Evolutionary conservation across 2,113 vertebrate genomes (phyloP).

Genomic region (Gracilinanus agilis): DNA sequence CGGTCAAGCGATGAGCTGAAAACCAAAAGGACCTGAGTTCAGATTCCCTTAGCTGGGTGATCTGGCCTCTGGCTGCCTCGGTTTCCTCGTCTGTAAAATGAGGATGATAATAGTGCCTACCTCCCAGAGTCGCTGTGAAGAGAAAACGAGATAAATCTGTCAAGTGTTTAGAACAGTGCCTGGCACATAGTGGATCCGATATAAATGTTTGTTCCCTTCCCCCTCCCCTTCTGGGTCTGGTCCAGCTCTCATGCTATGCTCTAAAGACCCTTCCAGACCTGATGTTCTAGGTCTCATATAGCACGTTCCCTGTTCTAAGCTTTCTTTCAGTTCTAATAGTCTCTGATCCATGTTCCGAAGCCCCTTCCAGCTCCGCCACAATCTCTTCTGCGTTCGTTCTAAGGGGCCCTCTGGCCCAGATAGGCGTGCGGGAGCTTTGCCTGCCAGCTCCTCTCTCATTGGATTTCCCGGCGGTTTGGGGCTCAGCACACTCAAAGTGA

Average conservation of each 20-base stretch:
- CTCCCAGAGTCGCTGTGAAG: slow-evolving; percentile 23
- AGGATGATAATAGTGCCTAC: slow-evolving; percentile 12
- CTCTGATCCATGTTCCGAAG: background rate
- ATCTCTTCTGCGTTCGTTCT: background rate
- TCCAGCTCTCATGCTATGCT: background rate
- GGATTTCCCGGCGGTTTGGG: background rate
- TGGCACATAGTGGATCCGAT: background rate
- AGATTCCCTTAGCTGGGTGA: background rate
- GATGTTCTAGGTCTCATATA: no score
- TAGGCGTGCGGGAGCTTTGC: no score
- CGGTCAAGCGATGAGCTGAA: no score
- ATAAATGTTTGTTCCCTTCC: background rate
- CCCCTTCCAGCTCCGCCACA: background rate
- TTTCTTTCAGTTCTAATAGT: no score
- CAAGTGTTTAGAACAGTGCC: slow-evolving; percentile 1
- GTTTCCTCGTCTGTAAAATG: slow-evolving; percentile 33
- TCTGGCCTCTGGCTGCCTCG: slow-evolving; percentile 20
- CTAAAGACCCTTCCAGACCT: no score
- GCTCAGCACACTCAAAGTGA: no score
- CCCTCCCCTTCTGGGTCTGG: background rate
- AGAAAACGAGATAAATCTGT: slow-evolving; percentile 35
- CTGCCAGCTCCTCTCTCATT: background rate
- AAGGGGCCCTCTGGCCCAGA: background rate
- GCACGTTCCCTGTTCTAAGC: no score
- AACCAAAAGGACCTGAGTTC: background rate